Base-by-base conservation (phyloP, 2,113 vertebrate genomes). In the Eulacestoma nigropectus region DNA sequence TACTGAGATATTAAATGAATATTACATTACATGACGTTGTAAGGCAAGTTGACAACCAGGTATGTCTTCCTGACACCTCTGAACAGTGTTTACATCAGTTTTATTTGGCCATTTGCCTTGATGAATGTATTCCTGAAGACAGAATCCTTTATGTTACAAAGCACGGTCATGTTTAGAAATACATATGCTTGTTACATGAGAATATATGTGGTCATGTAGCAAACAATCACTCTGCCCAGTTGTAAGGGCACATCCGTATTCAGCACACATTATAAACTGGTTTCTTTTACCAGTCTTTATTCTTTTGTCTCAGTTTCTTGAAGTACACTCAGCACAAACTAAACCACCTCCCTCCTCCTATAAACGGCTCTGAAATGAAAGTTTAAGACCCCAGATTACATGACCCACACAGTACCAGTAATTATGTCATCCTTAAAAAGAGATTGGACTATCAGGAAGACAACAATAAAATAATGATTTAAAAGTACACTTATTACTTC, bases 401-500 rank as follows among this genome's bases (percentile, higher is more conserved):
- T 6, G 9, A 90, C n/a, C 25, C 78, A 64, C 46, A 76, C 3
- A 41, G 14, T 33, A 84, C 4, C 27, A 67, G 42, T n/a, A 75
- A 75, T 53, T 57, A 53, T 1, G 9, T 57, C 8, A 92, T 22
- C 19, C 17, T 4, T 5, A 46, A 75, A 57, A 62, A 39, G 20
- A 89, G 59, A 56, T 0, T 12, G 42, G 15, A 52, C 44, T 33
- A 50, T 62, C n/a, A 83, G 87, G 8, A 20, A 94, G n/a, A 56
- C 3, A 56, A 95, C 57, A 81, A 79, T 29, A 72, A 87, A 69
- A 82, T 23, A 32, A 2, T 50, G 37, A 12, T 50, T 60, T 77
- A 50, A 59, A 70, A 96, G 30, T 55, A 29, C 7, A 30, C 30
- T 89, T 91, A 35, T 30, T 98, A 99, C 99, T 98, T 98, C 53